Conservation (phyloP, 2,113 vertebrate species). For the Meles meles region DNA sequence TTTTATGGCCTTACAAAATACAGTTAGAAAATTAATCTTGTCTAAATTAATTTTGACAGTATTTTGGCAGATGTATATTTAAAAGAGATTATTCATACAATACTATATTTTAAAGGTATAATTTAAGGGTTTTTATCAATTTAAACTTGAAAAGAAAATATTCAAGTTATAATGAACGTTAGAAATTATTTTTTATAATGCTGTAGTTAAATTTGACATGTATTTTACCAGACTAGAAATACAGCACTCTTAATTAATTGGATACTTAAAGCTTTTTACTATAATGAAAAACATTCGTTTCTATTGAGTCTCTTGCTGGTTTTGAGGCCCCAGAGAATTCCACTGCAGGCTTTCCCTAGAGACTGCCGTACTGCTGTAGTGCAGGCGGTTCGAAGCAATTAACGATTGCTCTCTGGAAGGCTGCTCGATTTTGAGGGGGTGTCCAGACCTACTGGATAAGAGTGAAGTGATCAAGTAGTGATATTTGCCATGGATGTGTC, state of each 20-base stretch:
- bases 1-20: background rate
- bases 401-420: background rate
- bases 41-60: background rate
- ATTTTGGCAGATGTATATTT: background rate
- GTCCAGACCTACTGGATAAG: background rate
- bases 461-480: background rate
- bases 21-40: background rate
- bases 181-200: background rate
- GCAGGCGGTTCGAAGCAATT: background rate
- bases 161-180: background rate
- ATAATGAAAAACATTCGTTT: background rate
- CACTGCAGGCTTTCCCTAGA: background rate
- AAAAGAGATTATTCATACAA: background rate
- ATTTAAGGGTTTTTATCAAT: background rate
- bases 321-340: background rate
- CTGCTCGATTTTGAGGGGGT: background rate
- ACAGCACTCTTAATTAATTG: background rate
- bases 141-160: conserved; percentile 1
- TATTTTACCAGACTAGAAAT: background rate
- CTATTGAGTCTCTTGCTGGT: background rate
- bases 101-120: background rate
- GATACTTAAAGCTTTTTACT: background rate
- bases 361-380: background rate
- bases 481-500: background rate
- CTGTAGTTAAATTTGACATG: background rate